phyloP scores from a whole-genome alignment of 2,888 invertebrate genomes.

The Drosophila niveifrons region DNA sequence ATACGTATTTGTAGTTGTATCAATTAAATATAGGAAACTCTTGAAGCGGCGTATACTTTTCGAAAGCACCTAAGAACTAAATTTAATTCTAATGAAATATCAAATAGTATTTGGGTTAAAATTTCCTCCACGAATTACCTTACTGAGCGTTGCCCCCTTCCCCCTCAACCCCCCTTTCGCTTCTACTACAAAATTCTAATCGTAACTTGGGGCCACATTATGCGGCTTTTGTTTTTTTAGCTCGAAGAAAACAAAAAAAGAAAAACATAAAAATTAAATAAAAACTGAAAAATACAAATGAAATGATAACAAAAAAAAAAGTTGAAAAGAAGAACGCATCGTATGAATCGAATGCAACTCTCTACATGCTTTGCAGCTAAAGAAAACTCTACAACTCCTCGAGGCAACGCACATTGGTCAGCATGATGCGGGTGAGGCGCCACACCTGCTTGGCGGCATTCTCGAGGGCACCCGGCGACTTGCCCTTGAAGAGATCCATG shows the following conservation, averaged over 20 bases:
- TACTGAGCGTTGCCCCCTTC: constrained; percentile 43
- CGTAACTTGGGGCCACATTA: constrained; percentile 27
- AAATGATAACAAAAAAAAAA: constrained; percentile 13
- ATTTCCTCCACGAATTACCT: constrained; percentile 59
- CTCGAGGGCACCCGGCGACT: constrained; percentile 95
- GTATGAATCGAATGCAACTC: constrained; percentile 11
- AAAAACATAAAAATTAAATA: constrained; percentile 30
- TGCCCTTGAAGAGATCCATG: constrained; percentile 96
- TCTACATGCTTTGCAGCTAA: constrained; percentile 12
- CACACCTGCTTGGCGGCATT: constrained; percentile 97
- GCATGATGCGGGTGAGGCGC: constrained; percentile 95
- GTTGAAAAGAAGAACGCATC: not conserved
- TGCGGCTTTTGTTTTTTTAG: constrained; percentile 47
- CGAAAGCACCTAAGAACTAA: constrained; percentile 80
- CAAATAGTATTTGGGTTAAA: constrained; percentile 80
- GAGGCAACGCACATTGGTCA: constrained; percentile 95
- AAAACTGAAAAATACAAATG: constrained; percentile 29
- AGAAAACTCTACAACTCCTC: constrained; percentile 90
- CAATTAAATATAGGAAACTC: constrained; percentile 77
- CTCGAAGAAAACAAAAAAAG: constrained; percentile 25
- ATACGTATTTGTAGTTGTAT: constrained; percentile 32
- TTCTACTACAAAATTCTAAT: constrained; percentile 23
- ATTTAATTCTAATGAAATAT: constrained; percentile 73
- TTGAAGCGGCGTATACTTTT: constrained; percentile 83
- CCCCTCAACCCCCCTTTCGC: not conserved